A percentile compares a stretch with the other conserved stretches of the same genome.
These are phyloP conservation scores for Thecophora atra DNA, from an alignment of 2,888 invertebrate species.

Conservation along the genomic window DNA sequence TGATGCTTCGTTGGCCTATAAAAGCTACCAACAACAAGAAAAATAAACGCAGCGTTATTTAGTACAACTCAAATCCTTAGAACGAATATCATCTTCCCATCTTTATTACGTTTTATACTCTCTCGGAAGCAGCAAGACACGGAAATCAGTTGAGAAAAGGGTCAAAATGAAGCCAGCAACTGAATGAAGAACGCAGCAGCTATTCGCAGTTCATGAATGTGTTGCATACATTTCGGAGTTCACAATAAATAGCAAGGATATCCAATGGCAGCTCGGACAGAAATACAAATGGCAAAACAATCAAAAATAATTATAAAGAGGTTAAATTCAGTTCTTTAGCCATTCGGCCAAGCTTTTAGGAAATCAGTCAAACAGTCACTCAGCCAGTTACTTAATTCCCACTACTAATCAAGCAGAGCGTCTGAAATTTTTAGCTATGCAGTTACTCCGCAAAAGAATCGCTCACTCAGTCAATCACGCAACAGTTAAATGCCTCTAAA, in stretches of 20 bases:
- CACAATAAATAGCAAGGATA: neutral
- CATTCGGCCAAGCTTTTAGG: neutral
- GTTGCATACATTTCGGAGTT: slow-evolving; percentile 1
- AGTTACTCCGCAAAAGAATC: neutral
- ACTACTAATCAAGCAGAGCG: neutral
- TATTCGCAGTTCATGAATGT: neutral
- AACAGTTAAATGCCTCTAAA: neutral
- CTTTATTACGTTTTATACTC: no score
- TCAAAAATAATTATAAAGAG: no score
- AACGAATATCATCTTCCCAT: neutral
- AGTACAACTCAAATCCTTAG: neutral
- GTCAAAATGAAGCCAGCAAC: no score
- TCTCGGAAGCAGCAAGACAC: no score
- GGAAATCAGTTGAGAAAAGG: no score
- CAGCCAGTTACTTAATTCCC: neutral
- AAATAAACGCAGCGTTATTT: neutral
- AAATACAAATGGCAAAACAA: no score
- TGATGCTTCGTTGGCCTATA: no score
- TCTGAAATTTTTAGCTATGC: neutral
- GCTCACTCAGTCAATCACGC: neutral
- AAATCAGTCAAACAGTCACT: neutral
- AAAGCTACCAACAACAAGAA: neutral
- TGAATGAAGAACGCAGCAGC: neutral
- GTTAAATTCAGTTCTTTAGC: no score
- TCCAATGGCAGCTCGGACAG: neutral